Percentiles rank a stretch among this genome's conserved stretches.
These are phyloP conservation scores for Ibidorhyncha struthersii DNA, from an alignment of 2,113 vertebrate genomes.

Conservation along the genomic window DNA sequence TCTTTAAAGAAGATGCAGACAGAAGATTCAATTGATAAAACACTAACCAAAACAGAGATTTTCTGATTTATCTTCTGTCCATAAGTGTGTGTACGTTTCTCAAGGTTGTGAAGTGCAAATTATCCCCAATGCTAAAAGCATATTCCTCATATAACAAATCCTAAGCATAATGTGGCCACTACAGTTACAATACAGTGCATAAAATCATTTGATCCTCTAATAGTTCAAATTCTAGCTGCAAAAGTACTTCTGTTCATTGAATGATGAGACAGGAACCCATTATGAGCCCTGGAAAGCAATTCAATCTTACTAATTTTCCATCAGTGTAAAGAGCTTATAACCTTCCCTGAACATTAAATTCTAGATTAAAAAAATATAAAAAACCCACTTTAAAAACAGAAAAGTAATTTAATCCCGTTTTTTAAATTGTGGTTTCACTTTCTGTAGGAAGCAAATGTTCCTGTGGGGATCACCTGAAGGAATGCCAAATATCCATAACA, in stretches of 20 bases:
- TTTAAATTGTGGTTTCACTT: neutral
- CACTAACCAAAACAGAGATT: neutral
- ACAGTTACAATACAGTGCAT: neutral
- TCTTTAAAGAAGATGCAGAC: neutral
- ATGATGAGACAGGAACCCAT: neutral
- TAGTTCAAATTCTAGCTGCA: neutral
- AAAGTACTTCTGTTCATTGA: neutral
- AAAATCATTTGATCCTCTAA: neutral
- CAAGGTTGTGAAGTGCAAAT: neutral
- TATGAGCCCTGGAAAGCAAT: neutral
- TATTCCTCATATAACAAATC: neutral
- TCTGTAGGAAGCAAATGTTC: constrained; percentile 3
- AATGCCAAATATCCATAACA: neutral
- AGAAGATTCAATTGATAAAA: neutral
- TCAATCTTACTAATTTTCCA: neutral
- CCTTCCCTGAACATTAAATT: neutral
- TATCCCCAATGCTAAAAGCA: neutral
- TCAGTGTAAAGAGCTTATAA: neutral
- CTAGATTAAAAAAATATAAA: neutral
- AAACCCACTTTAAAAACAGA: neutral
- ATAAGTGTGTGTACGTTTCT: neutral
- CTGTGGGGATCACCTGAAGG: neutral
- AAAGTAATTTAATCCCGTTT: neutral
- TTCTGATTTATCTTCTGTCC: neutral
- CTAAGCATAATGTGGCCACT: neutral